Conservation (phyloP, 1,140 invertebrate species). For the Procambarus virginalis region DNA sequence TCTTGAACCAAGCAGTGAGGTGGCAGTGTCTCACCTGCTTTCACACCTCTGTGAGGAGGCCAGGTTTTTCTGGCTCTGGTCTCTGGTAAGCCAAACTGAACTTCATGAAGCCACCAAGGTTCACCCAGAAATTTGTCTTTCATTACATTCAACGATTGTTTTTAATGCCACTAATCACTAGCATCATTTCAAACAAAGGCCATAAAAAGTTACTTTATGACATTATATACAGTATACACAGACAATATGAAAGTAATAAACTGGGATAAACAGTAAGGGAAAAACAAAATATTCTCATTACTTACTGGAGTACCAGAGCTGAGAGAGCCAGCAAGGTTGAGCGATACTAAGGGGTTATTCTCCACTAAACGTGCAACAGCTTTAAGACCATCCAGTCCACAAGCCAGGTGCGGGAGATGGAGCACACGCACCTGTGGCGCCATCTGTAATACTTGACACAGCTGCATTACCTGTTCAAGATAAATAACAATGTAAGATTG, state of each 20-base stretch:
- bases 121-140: too few species aligned
- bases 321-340: conserved; percentile 76
- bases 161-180: too few species aligned
- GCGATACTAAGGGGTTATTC: conserved; percentile 75
- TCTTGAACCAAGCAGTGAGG: too few species aligned
- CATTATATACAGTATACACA: background rate
- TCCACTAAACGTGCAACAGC: conserved; percentile 73
- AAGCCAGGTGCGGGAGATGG: conserved; percentile 78
- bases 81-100: too few species aligned
- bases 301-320: conserved; percentile 69
- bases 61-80: too few species aligned
- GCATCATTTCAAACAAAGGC: too few species aligned
- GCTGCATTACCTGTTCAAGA: conserved; percentile 54
- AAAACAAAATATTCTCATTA: background rate
- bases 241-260: background rate
- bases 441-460: conserved; percentile 64
- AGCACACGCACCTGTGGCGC: conserved; percentile 76
- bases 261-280: background rate
- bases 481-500: background rate
- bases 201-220: too few species aligned
- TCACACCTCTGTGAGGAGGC: too few species aligned
- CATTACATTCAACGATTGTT: too few species aligned
- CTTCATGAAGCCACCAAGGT: too few species aligned
- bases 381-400: conserved; percentile 76
- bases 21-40: too few species aligned